phyloP scores from a whole-genome alignment of 2,797 vertebrate species.

The Sebastolobus alascanus region DNA sequence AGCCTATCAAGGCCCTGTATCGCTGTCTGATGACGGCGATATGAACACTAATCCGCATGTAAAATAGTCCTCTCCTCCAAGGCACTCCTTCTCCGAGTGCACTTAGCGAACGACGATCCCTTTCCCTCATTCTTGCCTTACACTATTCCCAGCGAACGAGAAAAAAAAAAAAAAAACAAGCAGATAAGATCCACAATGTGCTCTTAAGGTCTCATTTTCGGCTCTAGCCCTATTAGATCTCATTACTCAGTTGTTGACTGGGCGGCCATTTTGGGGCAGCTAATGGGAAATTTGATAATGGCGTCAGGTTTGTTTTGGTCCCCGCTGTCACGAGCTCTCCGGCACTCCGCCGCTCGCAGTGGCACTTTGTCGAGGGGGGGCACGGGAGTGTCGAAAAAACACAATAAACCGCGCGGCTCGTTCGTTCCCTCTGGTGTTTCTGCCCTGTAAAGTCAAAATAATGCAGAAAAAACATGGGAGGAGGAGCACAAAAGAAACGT shows the following conservation, averaged over 20 bases:
- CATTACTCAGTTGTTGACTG: slow-evolving; percentile 66
- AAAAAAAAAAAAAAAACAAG: background rate
- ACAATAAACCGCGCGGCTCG: slow-evolving; percentile 56
- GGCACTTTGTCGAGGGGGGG: slow-evolving; percentile 44
- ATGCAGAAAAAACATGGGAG: slow-evolving; percentile 5
- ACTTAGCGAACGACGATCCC: slow-evolving; percentile 58
- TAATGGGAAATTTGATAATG: slow-evolving; percentile 74
- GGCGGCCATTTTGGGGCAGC: slow-evolving; percentile 63
- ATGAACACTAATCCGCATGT: slow-evolving; percentile 82
- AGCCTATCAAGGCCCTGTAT: slow-evolving; percentile 73
- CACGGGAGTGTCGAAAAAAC: slow-evolving; percentile 39
- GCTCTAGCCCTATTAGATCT: slow-evolving; percentile 61
- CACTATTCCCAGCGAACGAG: slow-evolving; percentile 35
- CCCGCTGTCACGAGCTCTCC: slow-evolving; percentile 31
- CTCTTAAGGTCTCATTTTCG: slow-evolving; percentile 57
- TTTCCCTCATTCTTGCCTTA: slow-evolving; percentile 21
- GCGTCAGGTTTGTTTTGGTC: slow-evolving; percentile 66
- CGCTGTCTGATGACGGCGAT: slow-evolving; percentile 77
- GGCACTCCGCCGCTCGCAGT: background rate
- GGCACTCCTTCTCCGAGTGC: slow-evolving; percentile 74
- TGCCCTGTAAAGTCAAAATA: slow-evolving; percentile 51
- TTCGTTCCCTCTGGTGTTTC: slow-evolving; percentile 54
- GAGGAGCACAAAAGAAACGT: slow-evolving; percentile 34
- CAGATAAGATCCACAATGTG: slow-evolving; percentile 24
- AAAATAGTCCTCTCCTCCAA: slow-evolving; percentile 79